Conservation (phyloP, 2,888 invertebrate species). For the Neocrepidodera transversa region DNA sequence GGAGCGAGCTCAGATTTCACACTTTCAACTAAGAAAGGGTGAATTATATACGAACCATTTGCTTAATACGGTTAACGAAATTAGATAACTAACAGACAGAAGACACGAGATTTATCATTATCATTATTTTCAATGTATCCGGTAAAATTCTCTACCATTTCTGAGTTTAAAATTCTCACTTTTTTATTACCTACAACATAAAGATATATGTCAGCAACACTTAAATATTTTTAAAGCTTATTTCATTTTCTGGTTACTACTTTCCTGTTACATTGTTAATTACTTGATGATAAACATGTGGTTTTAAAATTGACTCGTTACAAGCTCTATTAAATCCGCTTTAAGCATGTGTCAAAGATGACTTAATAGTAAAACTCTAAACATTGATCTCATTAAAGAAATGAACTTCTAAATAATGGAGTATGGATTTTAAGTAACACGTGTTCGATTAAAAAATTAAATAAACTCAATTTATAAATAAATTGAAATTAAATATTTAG, state of each 20-base stretch:
- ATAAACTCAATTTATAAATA: no score
- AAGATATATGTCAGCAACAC: slow-evolving; percentile 20
- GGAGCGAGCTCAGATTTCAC: slow-evolving; percentile 32
- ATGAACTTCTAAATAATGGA: no score
- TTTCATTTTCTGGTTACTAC: slow-evolving; percentile 22
- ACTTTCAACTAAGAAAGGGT: slow-evolving; percentile 40
- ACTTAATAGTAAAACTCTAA: slow-evolving; percentile 17
- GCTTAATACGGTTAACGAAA: slow-evolving; percentile 16
- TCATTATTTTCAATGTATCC: no score
- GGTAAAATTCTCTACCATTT: no score
- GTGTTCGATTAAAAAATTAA: no score
- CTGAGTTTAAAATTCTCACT: slow-evolving; percentile 2
- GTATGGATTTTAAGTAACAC: no score
- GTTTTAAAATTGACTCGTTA: slow-evolving; percentile 32
- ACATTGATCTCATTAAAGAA: slow-evolving; percentile 18
- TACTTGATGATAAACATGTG: slow-evolving; percentile 40
- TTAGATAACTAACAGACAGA: no score
- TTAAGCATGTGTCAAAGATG: slow-evolving; percentile 21
- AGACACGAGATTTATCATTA: no score
- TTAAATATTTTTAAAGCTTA: slow-evolving; percentile 23
- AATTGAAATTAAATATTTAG: no score
- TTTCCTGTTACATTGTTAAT: slow-evolving; percentile 19
- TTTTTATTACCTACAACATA: slow-evolving; percentile 13
- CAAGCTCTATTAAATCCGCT: slow-evolving; percentile 15
- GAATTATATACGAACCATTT: slow-evolving; percentile 40